Evolutionary conservation across 2,797 vertebrate species (phyloP).

Genomic region (Ctenopoma kingsleyae): DNA sequence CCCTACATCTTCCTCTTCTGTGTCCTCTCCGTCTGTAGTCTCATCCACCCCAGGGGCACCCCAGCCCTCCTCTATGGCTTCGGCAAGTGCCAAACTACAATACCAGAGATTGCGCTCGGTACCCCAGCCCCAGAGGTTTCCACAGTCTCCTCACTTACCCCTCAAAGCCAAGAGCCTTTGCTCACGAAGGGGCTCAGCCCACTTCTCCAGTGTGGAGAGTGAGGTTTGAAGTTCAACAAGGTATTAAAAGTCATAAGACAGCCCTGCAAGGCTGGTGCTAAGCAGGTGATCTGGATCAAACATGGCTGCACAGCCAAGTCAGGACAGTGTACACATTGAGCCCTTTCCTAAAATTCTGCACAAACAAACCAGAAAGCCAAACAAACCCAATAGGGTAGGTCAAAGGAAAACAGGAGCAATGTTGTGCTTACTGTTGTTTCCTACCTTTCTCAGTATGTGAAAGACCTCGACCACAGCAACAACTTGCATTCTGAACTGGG

Average conservation of each 20-base stretch:
- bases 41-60: conserved; percentile 85
- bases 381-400: conserved; percentile 56
- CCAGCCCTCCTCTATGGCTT: conserved; percentile 84
- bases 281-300: conserved; percentile 49
- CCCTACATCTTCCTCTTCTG: conserved; percentile 87
- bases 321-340: conserved; percentile 58
- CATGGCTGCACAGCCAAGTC: conserved; percentile 53
- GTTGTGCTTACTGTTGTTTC: conserved; percentile 40
- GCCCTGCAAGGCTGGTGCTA: conserved; percentile 22
- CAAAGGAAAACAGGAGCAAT: conserved; percentile 53
- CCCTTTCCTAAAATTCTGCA: conserved; percentile 76
- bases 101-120: conserved; percentile 90
- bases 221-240: conserved; percentile 87
- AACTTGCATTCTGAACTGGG: conserved; percentile 57
- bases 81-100: conserved; percentile 91
- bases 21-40: conserved; percentile 86
- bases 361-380: conserved; percentile 73
- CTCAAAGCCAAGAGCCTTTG: conserved; percentile 91
- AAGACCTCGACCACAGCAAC: conserved; percentile 61
- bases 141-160: conserved; percentile 86
- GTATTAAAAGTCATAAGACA: conserved; percentile 43
- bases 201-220: conserved; percentile 95
- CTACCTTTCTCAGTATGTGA: conserved; percentile 66
- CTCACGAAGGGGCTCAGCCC: conserved; percentile 90
- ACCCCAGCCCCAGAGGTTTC: conserved; percentile 86